Percentiles rank a stretch among this genome's conserved stretches.
Evolutionary conservation across 2,797 vertebrate genomes (phyloP).

Genomic region (Cossypha polioptera): DNA sequence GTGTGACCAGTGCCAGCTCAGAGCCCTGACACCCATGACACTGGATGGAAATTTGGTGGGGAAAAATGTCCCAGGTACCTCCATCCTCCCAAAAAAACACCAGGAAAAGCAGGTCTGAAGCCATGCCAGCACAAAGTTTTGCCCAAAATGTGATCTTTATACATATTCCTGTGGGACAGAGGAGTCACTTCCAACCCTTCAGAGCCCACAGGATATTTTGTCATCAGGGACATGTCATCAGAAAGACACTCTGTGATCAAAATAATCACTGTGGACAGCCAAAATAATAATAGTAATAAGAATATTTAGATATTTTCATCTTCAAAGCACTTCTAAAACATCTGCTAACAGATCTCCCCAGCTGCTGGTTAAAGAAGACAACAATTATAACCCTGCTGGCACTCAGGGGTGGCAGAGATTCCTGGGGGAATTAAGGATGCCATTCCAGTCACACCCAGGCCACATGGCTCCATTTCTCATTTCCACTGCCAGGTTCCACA

Average conservation of each 20-base stretch:
- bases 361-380: not conserved
- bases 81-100: not conserved
- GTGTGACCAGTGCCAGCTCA: not conserved
- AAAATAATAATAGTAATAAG: not conserved
- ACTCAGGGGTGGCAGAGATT: not conserved
- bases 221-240: not conserved
- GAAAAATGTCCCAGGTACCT: rapidly evolving
- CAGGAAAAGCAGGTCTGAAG: not conserved
- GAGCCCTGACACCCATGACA: not conserved
- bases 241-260: not conserved
- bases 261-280: not conserved
- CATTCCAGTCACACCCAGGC: not conserved
- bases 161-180: not conserved
- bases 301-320: conserved; percentile 8
- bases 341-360: not conserved
- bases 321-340: not conserved
- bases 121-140: not conserved
- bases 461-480: not conserved
- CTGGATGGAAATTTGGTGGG: rapidly evolving
- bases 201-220: not conserved
- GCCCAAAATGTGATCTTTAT: not conserved
- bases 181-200: not conserved
- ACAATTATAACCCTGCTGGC: not conserved
- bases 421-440: not conserved
- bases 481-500: not conserved